phyloP scores from a whole-genome alignment of 2,797 vertebrate genomes.

The Poecilia picta region DNA sequence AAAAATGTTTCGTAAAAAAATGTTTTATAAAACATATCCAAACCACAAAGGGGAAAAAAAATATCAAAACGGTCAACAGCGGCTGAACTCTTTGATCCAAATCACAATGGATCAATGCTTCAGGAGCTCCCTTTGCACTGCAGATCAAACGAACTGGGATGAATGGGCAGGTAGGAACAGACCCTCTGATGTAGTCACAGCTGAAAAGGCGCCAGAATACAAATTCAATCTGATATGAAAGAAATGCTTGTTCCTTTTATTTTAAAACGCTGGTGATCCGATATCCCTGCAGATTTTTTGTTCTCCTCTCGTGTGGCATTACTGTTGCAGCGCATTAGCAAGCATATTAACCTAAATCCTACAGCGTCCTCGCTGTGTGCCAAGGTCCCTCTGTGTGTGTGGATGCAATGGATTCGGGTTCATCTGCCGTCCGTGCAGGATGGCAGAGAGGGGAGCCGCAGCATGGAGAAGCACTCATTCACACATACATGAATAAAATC shows the following conservation, averaged over 20 bases:
- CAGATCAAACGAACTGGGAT: conserved; percentile 38
- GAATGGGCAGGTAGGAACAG: conserved; percentile 41
- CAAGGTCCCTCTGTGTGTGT: conserved; percentile 55
- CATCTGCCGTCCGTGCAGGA: conserved; percentile 36
- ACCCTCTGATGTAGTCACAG: conserved; percentile 35
- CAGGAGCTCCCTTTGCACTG: conserved; percentile 34
- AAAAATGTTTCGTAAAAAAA: not conserved
- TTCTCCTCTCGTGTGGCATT: conserved; percentile 29
- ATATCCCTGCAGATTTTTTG: conserved; percentile 4
- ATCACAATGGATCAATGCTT: conserved; percentile 29
- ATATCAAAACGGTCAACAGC: not conserved
- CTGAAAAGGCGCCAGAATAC: conserved; percentile 21
- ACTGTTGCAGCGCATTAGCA: conserved; percentile 41
- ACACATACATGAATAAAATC: not conserved
- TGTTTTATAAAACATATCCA: conserved; percentile 12
- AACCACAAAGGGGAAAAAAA: not conserved
- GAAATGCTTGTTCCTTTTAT: not conserved
- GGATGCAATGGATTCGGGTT: conserved; percentile 39
- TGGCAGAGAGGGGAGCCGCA: conserved; percentile 24
- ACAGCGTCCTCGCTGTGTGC: conserved; percentile 38
- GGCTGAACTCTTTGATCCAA: conserved; percentile 49
- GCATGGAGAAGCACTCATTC: conserved; percentile 10
- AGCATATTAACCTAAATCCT: conserved; percentile 70
- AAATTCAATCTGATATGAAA: conserved; percentile 19
- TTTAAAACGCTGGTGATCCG: conserved; percentile 13